Evolutionary conservation across 2,797 vertebrate species (phyloP).

Genomic region (Stomatorhinus walkeri): DNA sequence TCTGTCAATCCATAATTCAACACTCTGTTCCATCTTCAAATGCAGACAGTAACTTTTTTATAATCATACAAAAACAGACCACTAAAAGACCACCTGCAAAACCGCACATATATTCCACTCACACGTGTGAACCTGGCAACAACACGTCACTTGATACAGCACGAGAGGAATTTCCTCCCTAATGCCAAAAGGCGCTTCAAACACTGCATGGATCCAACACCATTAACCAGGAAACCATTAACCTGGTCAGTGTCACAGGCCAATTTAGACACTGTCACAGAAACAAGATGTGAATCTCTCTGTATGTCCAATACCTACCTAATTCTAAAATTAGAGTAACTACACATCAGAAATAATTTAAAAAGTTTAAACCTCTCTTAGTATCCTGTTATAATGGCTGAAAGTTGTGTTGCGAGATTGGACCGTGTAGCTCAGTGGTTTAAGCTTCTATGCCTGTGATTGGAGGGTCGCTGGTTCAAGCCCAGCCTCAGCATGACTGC

Average conservation of each 20-base stretch:
- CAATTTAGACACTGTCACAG: neutral
- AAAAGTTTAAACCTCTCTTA: neutral
- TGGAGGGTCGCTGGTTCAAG: neutral
- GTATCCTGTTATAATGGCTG: neutral
- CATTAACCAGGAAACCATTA: neutral
- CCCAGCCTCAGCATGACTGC: neutral
- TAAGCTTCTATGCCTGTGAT: neutral
- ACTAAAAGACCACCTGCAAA: neutral
- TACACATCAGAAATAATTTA: neutral
- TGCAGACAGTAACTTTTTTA: neutral
- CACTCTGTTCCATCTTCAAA: neutral
- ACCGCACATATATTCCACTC: neutral
- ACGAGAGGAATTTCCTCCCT: neutral
- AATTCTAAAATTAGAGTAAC: neutral
- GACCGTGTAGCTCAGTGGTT: neutral
- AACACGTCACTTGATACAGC: neutral
- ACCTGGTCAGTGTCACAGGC: neutral
- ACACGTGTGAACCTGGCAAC: neutral
- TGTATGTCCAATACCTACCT: neutral
- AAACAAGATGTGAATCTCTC: neutral
- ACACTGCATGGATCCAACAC: neutral
- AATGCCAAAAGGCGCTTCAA: neutral
- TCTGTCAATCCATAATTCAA: neutral
- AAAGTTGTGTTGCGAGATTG: neutral
- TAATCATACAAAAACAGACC: neutral